These are phyloP conservation scores for Sinocyclocheilus grahami DNA, from an alignment of 2,113 vertebrate species.

Conservation along the genomic window DNA sequence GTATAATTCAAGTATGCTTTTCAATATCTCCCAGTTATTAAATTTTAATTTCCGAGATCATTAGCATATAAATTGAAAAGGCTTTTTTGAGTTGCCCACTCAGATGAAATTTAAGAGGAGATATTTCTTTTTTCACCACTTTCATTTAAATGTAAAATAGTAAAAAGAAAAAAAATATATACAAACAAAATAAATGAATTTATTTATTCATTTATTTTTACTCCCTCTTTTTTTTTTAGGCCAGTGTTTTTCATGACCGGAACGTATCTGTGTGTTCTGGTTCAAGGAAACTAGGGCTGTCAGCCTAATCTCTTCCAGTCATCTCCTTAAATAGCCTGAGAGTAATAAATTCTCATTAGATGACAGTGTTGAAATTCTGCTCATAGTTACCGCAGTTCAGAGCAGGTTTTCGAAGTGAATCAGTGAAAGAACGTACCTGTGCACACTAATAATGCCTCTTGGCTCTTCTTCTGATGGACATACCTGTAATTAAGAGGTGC, in stretches of 20 bases:
- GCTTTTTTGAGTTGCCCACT: slow-evolving; percentile 82
- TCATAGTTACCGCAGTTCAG: neutral
- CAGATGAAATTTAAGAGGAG: slow-evolving; percentile 77
- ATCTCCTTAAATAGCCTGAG: slow-evolving; percentile 23
- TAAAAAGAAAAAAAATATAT: slow-evolving; percentile 48
- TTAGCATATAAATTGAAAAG: slow-evolving; percentile 99
- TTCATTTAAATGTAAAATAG: slow-evolving; percentile 56
- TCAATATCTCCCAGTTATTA: slow-evolving; percentile 99
- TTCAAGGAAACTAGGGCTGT: slow-evolving; percentile 68
- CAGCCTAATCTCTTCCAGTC: slow-evolving; percentile 40
- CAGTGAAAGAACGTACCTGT: neutral
- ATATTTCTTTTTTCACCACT: slow-evolving; percentile 70
- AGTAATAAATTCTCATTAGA: slow-evolving; percentile 15
- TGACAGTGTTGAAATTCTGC: slow-evolving; percentile 21
- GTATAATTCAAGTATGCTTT: slow-evolving; percentile 99
- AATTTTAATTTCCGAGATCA: slow-evolving; percentile 99
- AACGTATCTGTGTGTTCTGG: slow-evolving; percentile 55
- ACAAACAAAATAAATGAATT: neutral
- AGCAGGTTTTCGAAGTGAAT: neutral
- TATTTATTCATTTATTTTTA: slow-evolving; percentile 66
- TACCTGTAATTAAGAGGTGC: neutral
- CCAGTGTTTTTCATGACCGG: neutral
- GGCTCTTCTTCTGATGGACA: neutral
- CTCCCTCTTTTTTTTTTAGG: slow-evolving; percentile 65
- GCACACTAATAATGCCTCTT: neutral